A percentile compares a stretch with the other conserved stretches of the same genome.
Conservation (phyloP, 2,888 invertebrate genomes). For the Drosophila seclusa region DNA sequence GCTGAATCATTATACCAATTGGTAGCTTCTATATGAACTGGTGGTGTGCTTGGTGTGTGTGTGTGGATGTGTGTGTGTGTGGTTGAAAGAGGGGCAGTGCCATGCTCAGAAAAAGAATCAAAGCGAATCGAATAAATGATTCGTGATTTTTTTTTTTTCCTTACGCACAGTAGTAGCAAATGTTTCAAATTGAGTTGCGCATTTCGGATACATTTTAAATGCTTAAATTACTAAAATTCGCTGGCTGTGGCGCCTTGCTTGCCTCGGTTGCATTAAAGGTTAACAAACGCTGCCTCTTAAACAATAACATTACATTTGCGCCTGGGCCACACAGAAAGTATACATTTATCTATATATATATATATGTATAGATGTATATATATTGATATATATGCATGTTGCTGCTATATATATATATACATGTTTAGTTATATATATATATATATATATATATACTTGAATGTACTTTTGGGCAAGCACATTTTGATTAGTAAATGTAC, state of each 20-base stretch:
- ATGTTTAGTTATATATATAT: constrained; percentile 17
- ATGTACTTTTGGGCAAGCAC: constrained; percentile 44
- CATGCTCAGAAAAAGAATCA: constrained; percentile 23
- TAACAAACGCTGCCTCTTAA: constrained; percentile 45
- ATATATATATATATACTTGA: constrained; percentile 34
- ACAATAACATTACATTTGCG: constrained; percentile 49
- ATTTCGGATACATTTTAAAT: constrained; percentile 61
- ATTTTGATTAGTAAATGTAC: constrained; percentile 52
- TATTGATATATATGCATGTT: constrained; percentile 13
- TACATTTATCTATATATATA: constrained; percentile 24
- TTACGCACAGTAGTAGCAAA: constrained; percentile 16
- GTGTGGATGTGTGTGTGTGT: not conserved
- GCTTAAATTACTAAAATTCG: constrained; percentile 76
- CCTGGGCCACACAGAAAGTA: constrained; percentile 43
- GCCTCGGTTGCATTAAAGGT: constrained; percentile 55
- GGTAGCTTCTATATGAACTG: constrained; percentile 21
- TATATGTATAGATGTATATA: constrained; percentile 16
- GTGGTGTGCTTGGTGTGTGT: constrained; percentile 3
- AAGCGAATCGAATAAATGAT: constrained; percentile 3
- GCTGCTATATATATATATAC: constrained; percentile 10
- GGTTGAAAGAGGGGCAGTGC: constrained; percentile 37
- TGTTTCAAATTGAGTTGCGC: constrained; percentile 36
- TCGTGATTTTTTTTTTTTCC: not conserved
- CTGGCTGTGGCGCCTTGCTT: constrained; percentile 65
- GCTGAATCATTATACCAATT: constrained; percentile 34